Evolutionary conservation across 2,113 vertebrate genomes (phyloP).

Genomic region (Pelobates fuscus): DNA sequence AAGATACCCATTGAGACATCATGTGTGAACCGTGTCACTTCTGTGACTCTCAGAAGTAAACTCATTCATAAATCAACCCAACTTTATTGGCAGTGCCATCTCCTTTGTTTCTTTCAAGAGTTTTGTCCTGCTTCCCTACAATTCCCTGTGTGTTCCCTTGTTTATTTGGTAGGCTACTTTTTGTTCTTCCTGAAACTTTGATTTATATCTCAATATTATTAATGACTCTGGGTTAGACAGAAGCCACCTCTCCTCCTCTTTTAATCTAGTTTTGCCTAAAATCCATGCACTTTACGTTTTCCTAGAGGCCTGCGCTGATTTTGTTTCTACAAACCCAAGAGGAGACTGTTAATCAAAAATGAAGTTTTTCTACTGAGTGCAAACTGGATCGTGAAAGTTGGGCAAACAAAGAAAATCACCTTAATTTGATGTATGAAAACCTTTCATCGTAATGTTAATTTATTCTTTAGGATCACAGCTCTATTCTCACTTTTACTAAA

Average conservation of each 20-base stretch:
- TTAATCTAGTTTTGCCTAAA: constrained; percentile 80
- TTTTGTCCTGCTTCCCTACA: constrained; percentile 74
- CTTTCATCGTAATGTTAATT: constrained; percentile 67
- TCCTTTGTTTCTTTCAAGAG: constrained; percentile 72
- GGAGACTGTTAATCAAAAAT: constrained; percentile 78
- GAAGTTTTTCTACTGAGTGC: constrained; percentile 66
- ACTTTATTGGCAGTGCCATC: constrained; percentile 72
- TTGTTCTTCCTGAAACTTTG: constrained; percentile 79
- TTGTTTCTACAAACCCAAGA: constrained; percentile 67
- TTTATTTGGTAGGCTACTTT: constrained; percentile 74
- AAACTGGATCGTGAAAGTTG: constrained; percentile 73
- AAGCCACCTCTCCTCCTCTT: constrained; percentile 76
- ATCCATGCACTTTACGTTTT: constrained; percentile 72
- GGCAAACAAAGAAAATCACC: constrained; percentile 75
- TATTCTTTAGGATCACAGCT: constrained; percentile 58
- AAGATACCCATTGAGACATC: constrained; percentile 13
- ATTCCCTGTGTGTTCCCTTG: constrained; percentile 73
- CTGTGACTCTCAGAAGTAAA: constrained; percentile 44
- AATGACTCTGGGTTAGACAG: constrained; percentile 74
- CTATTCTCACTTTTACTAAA: not conserved
- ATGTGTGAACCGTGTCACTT: constrained; percentile 47
- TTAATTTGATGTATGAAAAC: constrained; percentile 69
- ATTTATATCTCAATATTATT: constrained; percentile 80
- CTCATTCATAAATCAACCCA: constrained; percentile 70
- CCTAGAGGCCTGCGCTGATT: constrained; percentile 73